Base-by-base conservation (phyloP, 2,113 vertebrate genomes). In the Rhadina sibilatrix region DNA sequence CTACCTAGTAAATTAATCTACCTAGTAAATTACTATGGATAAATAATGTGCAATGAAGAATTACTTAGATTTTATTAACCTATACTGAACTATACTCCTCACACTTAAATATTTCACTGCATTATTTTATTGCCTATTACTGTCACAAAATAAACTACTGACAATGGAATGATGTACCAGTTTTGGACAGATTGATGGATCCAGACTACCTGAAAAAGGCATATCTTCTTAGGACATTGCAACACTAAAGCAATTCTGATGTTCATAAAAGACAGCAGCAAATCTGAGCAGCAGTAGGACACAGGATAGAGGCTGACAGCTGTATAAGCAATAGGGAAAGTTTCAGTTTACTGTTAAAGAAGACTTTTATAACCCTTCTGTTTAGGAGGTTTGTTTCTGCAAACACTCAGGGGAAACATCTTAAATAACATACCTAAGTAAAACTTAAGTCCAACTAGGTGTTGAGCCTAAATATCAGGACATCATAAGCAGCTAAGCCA, bases 81-180 rank as follows among this genome's bases (percentile, higher is more conserved):
- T 64, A 30, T 69, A 30, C 72, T 78, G 90, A 96, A 93, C 95
- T 96, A 95, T 95, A 94, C 46, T 97, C n/a, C 69, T 97, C 79
- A 95, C 72, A 66, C 56, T 80, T 59, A 94, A 95, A 96, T 97
- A 96, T 97, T 97, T 97, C 92, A 95, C 30, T 75, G 61, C 76
- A 86, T 93, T 95, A 89, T 95, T 98, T 98, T 97, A 97, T 94
- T 96, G 89, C 74, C 92, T 96, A n/a, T 97, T 95, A 92, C 69
- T 97, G 92, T 96, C 96, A 96, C 86, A 91, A 93, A 93, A 91
- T 97, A 97, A 98, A 95, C 96, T 94, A 92, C 94, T 70, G 74
- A 66, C 88, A 89, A 47, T 70, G 88, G 95, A 96, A 90, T 92
- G 90, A 94, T 97, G 70, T 79, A 89, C 75, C 89, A 77, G 79